phyloP scores from a whole-genome alignment of 2,113 vertebrate species.

The Trichomycterus rosablanca region DNA sequence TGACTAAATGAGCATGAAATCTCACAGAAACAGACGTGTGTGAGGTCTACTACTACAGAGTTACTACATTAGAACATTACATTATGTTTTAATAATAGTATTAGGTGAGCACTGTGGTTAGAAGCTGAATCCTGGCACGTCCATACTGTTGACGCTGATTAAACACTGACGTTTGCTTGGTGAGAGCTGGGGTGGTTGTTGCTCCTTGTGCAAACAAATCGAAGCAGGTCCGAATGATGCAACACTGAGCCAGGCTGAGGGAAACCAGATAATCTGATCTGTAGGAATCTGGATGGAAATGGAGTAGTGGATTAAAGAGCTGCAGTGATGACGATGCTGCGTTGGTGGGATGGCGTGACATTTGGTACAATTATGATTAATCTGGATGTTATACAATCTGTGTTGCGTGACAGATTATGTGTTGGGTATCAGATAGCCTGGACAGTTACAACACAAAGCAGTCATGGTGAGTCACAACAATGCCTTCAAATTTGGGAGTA shows the following conservation, averaged over 20 bases:
- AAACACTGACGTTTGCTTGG: constrained; percentile 4
- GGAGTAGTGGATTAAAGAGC: too few species aligned
- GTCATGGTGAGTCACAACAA: neutral
- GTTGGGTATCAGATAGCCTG: neutral
- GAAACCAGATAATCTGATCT: neutral
- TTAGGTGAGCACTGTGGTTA: too few species aligned
- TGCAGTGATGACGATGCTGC: neutral
- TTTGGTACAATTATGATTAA: neutral
- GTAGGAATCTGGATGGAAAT: neutral
- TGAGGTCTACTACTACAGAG: too few species aligned
- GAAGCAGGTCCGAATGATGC: neutral
- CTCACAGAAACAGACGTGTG: too few species aligned
- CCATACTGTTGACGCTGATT: too few species aligned
- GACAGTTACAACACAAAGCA: neutral
- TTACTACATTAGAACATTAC: too few species aligned
- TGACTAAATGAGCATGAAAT: too few species aligned
- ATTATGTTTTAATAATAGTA: too few species aligned
- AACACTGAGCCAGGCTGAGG: too few species aligned
- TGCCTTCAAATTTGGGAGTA: too few species aligned
- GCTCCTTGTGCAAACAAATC: constrained; percentile 13
- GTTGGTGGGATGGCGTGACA: neutral
- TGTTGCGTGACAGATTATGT: neutral
- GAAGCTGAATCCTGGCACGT: too few species aligned
- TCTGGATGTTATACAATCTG: neutral
- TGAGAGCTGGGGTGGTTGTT: neutral